Base-by-base conservation (phyloP, 2,113 vertebrate genomes). In the Centrocercus urophasianus region DNA sequence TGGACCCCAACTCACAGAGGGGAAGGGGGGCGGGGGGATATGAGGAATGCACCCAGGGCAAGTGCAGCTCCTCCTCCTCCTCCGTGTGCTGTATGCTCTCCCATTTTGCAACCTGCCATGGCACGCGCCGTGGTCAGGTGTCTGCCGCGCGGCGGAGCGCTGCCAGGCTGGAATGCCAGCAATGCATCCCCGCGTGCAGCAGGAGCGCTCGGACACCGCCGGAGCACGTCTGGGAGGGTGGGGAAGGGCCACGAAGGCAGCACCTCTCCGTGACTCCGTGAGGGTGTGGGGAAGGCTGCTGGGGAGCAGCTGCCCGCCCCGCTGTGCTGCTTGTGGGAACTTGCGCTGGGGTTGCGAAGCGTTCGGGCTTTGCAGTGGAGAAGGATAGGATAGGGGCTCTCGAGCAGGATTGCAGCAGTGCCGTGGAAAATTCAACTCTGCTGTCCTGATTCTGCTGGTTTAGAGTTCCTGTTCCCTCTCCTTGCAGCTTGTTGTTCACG, bases 81-180 rank as follows among this genome's bases (percentile, higher is more conserved):
- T 60, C 30, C 47, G 12, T 1, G 8, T 3, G 24, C 7, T 30
- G 34, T 17, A 14, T 5, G 13, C 0, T 20, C 83, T 57, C n/a
- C n/a, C 42, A 74, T 54, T 91, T 88, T 13, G 4, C 30, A 85
- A 83, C 96, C 95, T 90, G 95, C 90, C 83, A 73, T 89, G 95
- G 95, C 95, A 40, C 34, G 88, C 48, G 74, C 82, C 67, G 48
- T 72, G 89, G 72, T 95, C 95, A 96, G 93, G 96, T 95, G 80
- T 93, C 48, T 97, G 88, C 63, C 22, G 60, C 38, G 50, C 25
- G 42, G 77, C 67, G 75, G 83, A 94, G 93, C 91, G 70, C 52
- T 96, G 93, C 95, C 96, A 67, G 82, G 59, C 86, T 82, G 96
- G 96, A 97, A 97, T 97, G 93, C 92, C 95, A 96, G 43, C 89